Conservation (phyloP, 2,113 vertebrate species). For the Myotis davidii region DNA sequence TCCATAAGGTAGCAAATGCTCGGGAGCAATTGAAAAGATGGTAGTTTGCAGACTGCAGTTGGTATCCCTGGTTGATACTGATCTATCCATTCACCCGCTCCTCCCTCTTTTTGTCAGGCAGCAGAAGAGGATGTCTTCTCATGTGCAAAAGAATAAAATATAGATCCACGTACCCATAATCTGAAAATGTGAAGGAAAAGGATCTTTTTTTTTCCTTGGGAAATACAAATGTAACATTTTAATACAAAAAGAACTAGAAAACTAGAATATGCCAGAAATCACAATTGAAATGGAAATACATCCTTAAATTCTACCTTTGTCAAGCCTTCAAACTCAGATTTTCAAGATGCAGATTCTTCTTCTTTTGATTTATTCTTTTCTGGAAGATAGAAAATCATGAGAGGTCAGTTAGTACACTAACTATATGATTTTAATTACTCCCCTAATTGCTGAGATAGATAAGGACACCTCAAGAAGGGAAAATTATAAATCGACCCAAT, state of each 20-base stretch:
- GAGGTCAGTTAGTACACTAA: background rate
- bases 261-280: background rate
- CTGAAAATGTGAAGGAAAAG: background rate
- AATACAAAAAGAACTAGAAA: background rate
- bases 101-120: background rate
- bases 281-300: background rate
- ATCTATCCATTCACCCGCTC: too few species aligned
- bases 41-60: background rate
- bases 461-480: background rate
- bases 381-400: background rate
- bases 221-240: background rate
- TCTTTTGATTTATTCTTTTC: background rate
- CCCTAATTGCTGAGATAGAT: background rate
- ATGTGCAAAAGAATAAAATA: background rate
- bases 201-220: background rate
- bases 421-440: background rate
- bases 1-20: background rate
- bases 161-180: background rate
- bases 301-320: background rate
- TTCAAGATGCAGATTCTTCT: background rate
- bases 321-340: background rate
- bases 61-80: background rate
- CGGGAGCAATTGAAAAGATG: background rate
- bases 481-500: background rate
- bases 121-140: background rate